Evolutionary conservation across 2,888 invertebrate genomes (phyloP).

Genomic region (Heliothis peltigera): DNA sequence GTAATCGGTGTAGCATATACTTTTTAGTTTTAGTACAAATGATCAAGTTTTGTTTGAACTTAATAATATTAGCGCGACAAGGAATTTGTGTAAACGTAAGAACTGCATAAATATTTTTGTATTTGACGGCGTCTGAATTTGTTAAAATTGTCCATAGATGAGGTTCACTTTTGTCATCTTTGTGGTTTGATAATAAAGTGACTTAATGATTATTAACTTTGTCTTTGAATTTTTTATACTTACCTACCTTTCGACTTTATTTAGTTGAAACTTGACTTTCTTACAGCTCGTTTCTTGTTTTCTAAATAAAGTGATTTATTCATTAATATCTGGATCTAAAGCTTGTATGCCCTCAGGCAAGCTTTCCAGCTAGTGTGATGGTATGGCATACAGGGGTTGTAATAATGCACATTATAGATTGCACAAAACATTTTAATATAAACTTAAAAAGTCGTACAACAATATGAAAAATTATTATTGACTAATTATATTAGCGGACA

Average conservation of each 20-base stretch:
- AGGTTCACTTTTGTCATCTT: constrained; percentile 85
- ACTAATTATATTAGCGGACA: constrained; percentile 93
- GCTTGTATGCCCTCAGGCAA: too few relatives aligned
- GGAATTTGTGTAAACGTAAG: neutral
- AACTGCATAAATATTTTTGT: constrained; percentile 36
- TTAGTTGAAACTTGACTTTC: too few relatives aligned
- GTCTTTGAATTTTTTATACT: constrained; percentile 36
- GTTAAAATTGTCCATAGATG: constrained; percentile 83
- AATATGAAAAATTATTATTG: constrained; percentile 96
- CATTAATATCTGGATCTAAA: too few relatives aligned
- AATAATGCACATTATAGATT: constrained; percentile 88
- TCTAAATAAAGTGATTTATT: too few relatives aligned
- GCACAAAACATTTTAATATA: constrained; percentile 96
- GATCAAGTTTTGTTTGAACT: constrained; percentile 4
- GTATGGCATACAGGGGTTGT: constrained; percentile 19
- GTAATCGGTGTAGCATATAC: neutral
- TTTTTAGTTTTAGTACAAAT: constrained; percentile 1
- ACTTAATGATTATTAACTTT: constrained; percentile 78
- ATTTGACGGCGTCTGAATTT: constrained; percentile 54
- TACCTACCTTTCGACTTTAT: neutral
- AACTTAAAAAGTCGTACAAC: constrained; percentile 96
- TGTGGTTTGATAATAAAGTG: constrained; percentile 88
- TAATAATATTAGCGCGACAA: constrained; percentile 1
- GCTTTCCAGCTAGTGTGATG: too few relatives aligned
- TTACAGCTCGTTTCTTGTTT: too few relatives aligned